Percentiles rank a stretch among this genome's conserved stretches.
These are phyloP conservation scores for Archips xylosteana DNA, from an alignment of 2,888 invertebrate genomes.

Conservation along the genomic window DNA sequence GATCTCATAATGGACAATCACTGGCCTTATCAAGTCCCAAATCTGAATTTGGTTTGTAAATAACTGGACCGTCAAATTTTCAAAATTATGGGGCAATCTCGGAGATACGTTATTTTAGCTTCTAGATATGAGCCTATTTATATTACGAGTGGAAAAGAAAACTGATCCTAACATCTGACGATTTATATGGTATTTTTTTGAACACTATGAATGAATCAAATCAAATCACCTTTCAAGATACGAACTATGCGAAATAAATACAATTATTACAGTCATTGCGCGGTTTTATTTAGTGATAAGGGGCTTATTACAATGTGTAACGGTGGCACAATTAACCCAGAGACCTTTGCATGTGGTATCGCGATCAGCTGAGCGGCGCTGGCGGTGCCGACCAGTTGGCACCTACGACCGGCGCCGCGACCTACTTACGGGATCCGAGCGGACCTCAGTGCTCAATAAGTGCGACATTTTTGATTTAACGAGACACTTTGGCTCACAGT, in stretches of 20 bases:
- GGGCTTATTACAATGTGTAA: slow-evolving; percentile 60
- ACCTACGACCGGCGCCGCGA: slow-evolving; percentile 45
- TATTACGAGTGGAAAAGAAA: no score
- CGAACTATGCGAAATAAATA: background rate
- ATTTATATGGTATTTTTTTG: no score
- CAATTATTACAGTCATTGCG: background rate
- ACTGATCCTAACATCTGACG: no score
- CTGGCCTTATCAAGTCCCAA: no score
- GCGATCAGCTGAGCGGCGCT: slow-evolving; percentile 68
- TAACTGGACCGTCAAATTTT: no score
- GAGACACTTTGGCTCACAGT: slow-evolving; percentile 12
- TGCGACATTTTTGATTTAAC: slow-evolving; percentile 1
- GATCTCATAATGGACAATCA: no score
- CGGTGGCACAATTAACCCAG: slow-evolving; percentile 69
- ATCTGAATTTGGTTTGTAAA: no score
- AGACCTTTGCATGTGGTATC: slow-evolving; percentile 77
- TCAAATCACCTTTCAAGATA: no score
- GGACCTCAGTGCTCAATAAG: slow-evolving; percentile 8
- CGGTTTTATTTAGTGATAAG: slow-evolving; percentile 40
- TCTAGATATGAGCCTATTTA: no score
- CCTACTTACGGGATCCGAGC: slow-evolving; percentile 47
- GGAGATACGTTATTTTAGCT: no score
- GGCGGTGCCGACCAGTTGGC: slow-evolving; percentile 55
- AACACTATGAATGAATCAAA: no score
- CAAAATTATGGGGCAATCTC: no score